phyloP scores from a whole-genome alignment of 2,113 vertebrate species.

The Corythornis madagascariensis region DNA sequence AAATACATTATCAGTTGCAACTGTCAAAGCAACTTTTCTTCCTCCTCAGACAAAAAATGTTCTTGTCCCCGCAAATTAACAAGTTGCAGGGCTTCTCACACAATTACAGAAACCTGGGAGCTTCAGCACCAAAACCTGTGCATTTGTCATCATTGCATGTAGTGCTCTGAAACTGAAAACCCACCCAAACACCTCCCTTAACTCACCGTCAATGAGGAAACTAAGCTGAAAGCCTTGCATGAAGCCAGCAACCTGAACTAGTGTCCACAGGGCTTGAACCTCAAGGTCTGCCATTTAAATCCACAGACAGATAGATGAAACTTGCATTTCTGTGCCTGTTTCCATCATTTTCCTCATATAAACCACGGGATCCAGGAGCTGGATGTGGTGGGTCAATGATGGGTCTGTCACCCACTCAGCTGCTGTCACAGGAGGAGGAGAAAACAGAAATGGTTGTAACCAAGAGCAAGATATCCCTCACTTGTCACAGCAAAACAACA shows the following conservation, averaged over 20 bases:
- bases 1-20: not conserved
- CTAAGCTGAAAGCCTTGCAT: too few relatives aligned
- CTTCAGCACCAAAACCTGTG: not conserved
- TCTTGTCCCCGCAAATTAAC: not conserved
- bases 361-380: fast-evolving
- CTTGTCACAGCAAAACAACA: fast-evolving
- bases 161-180: not conserved
- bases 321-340: fast-evolving
- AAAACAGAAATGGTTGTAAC: fast-evolving
- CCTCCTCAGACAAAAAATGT: not conserved
- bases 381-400: fast-evolving
- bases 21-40: slow-evolving; percentile 17
- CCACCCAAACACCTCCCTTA: not conserved
- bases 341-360: not conserved
- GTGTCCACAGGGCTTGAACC: fast-evolving
- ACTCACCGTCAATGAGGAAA: too few relatives aligned
- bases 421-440: fast-evolving
- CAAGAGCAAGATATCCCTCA: not conserved
- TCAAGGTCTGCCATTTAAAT: not conserved
- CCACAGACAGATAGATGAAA: not conserved
- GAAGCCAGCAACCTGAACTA: not conserved
- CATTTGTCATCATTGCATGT: not conserved
- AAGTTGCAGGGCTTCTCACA: fast-evolving
- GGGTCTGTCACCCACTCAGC: not conserved
- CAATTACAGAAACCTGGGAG: not conserved